Evolutionary conservation across 2,113 vertebrate genomes (phyloP), one percentile per base, ranked within the genome.

Genomic region (Colaptes auratus): DNA sequence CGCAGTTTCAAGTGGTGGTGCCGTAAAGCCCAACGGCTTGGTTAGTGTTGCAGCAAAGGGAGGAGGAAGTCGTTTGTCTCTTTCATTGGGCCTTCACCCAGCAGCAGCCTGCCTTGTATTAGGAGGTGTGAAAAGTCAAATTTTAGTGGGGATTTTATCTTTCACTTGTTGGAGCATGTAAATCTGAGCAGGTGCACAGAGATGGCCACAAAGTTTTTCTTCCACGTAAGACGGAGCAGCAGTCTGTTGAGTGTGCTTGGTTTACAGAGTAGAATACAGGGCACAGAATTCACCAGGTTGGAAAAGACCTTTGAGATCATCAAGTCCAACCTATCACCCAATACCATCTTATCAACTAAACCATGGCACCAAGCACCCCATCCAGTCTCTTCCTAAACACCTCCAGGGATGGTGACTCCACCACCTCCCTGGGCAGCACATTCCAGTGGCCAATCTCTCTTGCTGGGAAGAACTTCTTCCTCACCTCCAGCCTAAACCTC

Each of bases 11-110:
- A 80, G 66, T 52, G 36, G 77, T 75, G 44, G 87, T 36, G 79
- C 69, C 30, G 2, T 95, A 93, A 95, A 95, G 82, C 80, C 86
- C 82, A 35, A 53, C 23, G 82, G 91, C 79, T 90, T 86, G 33
- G 94, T 86, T 91, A 85, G 86, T 58, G 25, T 15, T 75, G 80
- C 76, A 39, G 93, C 88, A 24, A 36, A 82, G 58, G 12, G 65
- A 74, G 79, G 82, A 72, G 36, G 9, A 31, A 67, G 61, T 65
- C 53, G 15, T 86, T 86, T 53, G 36, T 92, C 82, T 91, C 79
- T 78, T 81, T 82, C 91, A 65, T 89, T 74, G 81, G 56, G 58
- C 56, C 44, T 94, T 72, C 63, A 58, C 1, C 0, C 36, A 33
- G 88, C 85, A 92, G 67, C 88, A 67, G 21, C 7, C 25, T 18